Conservation (phyloP, 2,888 invertebrate species). For the Ecdyonurus torrentis region DNA sequence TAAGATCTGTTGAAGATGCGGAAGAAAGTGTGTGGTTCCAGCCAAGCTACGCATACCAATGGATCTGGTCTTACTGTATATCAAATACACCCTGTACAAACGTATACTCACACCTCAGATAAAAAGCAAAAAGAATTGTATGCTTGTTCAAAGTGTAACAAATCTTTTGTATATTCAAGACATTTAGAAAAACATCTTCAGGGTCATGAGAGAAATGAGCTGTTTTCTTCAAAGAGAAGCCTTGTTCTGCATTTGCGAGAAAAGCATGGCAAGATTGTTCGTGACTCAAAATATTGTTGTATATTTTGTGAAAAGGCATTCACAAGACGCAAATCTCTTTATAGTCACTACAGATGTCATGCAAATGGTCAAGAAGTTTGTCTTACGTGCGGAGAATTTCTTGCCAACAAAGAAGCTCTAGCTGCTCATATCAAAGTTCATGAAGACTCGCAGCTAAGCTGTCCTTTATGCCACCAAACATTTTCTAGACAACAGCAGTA, state of each 20-base stretch:
- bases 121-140: neutral
- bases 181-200: slow-evolving; percentile 16
- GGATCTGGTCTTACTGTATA: neutral
- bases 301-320: slow-evolving; percentile 18
- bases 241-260: slow-evolving; percentile 17
- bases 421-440: slow-evolving; percentile 18
- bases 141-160: slow-evolving; percentile 4
- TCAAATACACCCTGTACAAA: neutral
- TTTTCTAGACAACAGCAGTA: slow-evolving; percentile 20
- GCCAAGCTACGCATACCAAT: neutral
- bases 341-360: slow-evolving; percentile 19
- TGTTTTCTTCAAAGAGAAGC: slow-evolving; percentile 17
- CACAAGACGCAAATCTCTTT: slow-evolving; percentile 17
- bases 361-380: slow-evolving; percentile 18
- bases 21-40: neutral
- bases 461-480: slow-evolving; percentile 17
- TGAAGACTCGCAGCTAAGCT: slow-evolving; percentile 15
- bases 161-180: slow-evolving; percentile 5
- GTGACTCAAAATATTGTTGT: slow-evolving; percentile 17
- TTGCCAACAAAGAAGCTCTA: slow-evolving; percentile 15
- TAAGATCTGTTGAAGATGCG: no score
- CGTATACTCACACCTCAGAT: neutral
- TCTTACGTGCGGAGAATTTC: slow-evolving; percentile 19
- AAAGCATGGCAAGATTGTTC: slow-evolving; percentile 16
- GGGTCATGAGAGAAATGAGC: slow-evolving; percentile 17